Evolutionary conservation across 2,113 vertebrate species (phyloP).

Genomic region (Nycticorax nycticorax): DNA sequence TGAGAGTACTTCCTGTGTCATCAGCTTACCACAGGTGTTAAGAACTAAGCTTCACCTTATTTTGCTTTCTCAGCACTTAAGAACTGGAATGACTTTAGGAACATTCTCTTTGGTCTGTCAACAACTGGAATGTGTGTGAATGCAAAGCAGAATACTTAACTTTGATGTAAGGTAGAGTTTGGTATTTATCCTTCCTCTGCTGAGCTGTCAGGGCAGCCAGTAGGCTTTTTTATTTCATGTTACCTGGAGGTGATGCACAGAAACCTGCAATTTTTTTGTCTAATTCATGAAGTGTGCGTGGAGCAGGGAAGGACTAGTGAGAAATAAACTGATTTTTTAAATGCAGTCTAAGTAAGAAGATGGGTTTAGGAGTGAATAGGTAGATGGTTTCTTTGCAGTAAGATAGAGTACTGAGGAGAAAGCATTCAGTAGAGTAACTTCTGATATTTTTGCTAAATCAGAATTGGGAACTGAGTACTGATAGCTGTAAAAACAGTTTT

Average conservation of each 20-base stretch:
- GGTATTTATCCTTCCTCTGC: not conserved
- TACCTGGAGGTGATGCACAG: not conserved
- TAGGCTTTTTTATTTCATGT: not conserved
- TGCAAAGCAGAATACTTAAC: not conserved
- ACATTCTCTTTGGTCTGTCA: not conserved
- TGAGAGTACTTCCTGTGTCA: not conserved
- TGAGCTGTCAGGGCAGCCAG: not conserved
- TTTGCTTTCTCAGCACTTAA: not conserved
- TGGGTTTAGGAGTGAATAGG: not conserved
- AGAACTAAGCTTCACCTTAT: not conserved
- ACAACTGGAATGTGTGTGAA: not conserved
- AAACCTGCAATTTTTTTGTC: not conserved
- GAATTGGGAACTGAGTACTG: not conserved
- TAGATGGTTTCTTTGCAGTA: not conserved
- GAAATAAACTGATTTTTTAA: not conserved
- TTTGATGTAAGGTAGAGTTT: not conserved
- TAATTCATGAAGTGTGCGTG: not conserved
- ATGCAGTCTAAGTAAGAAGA: not conserved
- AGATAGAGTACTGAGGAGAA: not conserved
- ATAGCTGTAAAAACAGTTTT: not conserved
- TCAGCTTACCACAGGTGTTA: not conserved
- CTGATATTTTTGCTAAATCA: not conserved
- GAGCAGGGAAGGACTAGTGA: not conserved
- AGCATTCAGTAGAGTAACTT: not conserved
- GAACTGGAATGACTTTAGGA: not conserved